Conservation (phyloP, 1,140 invertebrate genomes). For the Latrodectus geometricus region DNA sequence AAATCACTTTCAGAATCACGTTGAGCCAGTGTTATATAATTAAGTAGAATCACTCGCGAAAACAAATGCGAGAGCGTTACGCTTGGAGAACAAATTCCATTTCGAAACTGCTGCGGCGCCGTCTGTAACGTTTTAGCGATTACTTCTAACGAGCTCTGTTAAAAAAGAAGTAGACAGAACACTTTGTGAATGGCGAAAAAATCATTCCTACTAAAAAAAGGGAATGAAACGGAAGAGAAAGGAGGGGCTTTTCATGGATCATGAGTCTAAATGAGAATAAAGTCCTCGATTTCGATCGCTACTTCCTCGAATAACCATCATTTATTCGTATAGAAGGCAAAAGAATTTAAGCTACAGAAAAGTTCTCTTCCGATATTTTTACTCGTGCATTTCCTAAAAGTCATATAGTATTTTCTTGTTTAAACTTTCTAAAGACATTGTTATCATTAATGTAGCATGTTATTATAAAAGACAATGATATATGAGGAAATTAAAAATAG, state of each 20-base stretch:
- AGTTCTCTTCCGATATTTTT: neutral
- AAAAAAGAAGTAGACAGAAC: conserved; percentile 32
- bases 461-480: no score
- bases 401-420: no score
- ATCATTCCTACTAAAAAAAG: neutral
- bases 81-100: conserved; percentile 23
- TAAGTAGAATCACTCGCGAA: neutral
- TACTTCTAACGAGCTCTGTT: conserved; percentile 29
- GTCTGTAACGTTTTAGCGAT: conserved; percentile 26
- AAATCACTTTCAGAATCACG: neutral
- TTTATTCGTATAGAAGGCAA: neutral
- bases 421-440: no score
- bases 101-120: conserved; percentile 22
- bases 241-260: conserved; percentile 47
- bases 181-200: conserved; percentile 36
- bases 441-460: no score
- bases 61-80: conserved; percentile 33
- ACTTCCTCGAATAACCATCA: conserved; percentile 44
- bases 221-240: neutral
- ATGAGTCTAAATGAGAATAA: conserved; percentile 56
- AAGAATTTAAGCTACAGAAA: neutral
- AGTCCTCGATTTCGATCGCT: conserved; percentile 54
- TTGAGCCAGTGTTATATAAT: neutral
- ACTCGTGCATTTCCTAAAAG: neutral
- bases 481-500: no score